Evolutionary conservation across 2,888 invertebrate genomes (phyloP), one percentile per base, ranked within the genome.

Genomic region (Cenopis cana): DNA sequence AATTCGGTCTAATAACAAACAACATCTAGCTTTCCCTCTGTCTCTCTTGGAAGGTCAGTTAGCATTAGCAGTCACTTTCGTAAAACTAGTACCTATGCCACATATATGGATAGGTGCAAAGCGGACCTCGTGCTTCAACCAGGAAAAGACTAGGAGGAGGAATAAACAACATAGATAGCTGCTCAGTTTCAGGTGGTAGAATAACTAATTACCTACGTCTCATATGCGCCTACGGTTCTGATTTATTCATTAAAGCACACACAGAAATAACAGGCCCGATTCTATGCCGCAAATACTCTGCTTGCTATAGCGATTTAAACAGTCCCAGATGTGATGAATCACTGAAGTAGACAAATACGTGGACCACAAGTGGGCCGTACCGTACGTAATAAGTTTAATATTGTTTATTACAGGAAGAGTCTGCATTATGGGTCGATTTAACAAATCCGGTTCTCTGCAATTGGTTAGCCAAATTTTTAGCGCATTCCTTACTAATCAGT

Each of bases 301-400:
- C 20, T 54, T 24, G 60, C 54, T 60, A 46, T 17, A 46, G 49
- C 50, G 66, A 71, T 67, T 61, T 61, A 71, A 71, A 66, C 61
- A 29, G 67, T 29, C 60, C 67, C 61, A 71, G 66, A 71, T 67
- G 71, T 61, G 67, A 61, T 71, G 66, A 71, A 71, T 71, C 71
- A 71, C 55, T 71, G 38, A 18, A 55, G 66, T 67, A 67, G 66
- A 67, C 66, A 67, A 61, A 67, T 50, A 49, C 71, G n/a, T 24
- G 29, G 41, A 56, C 65, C 62, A 61, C 69, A 69, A 64, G 69
- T 69, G 69, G 61, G 41, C 41, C 29, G 29, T 41, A 29, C 65
- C 65, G 65, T 65, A 67, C 1, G 67, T 65, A 14, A 33, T 0
- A n/a, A 14, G 46, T 65, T 55, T 64, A 24, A 52, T 64, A 54